Percentiles rank a stretch among this genome's conserved stretches.
Evolutionary conservation across 1,140 invertebrate genomes (phyloP).

Genomic region (Triops cancriformis): DNA sequence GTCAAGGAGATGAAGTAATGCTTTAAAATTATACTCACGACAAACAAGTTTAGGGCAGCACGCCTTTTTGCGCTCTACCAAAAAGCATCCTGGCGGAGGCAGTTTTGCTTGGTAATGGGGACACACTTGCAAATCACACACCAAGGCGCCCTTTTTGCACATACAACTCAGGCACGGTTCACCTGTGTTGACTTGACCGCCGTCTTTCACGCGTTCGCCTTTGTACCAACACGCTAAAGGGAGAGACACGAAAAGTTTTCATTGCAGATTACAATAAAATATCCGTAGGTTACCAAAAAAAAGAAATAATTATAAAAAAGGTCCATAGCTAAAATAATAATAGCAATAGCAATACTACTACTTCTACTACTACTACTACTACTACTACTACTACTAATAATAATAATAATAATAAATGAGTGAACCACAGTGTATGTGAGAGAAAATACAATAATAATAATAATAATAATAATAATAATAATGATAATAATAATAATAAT

Average conservation of each 20-base stretch:
- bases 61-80: conserved; percentile 52
- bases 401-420: too few relatives aligned
- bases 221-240: conserved; percentile 36
- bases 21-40: conserved; percentile 38
- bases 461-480: too few relatives aligned
- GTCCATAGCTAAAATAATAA: too few relatives aligned
- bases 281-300: too few relatives aligned
- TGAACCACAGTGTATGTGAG: too few relatives aligned
- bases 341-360: too few relatives aligned
- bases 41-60: conserved; percentile 71
- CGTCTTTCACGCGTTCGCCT: conserved; percentile 32
- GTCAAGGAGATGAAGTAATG: not conserved
- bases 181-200: conserved; percentile 48
- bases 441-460: too few relatives aligned
- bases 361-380: too few relatives aligned
- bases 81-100: conserved; percentile 58
- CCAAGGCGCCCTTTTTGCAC: conserved; percentile 57
- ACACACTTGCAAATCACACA: conserved; percentile 67
- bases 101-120: conserved; percentile 57
- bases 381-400: too few relatives aligned
- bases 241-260: conserved; percentile 9
- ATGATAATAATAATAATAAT: too few relatives aligned
- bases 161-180: conserved; percentile 69
- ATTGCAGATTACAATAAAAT: not conserved
- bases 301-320: too few relatives aligned